phyloP scores from a whole-genome alignment of 2,113 vertebrate genomes.

The Scortum barcoo region DNA sequence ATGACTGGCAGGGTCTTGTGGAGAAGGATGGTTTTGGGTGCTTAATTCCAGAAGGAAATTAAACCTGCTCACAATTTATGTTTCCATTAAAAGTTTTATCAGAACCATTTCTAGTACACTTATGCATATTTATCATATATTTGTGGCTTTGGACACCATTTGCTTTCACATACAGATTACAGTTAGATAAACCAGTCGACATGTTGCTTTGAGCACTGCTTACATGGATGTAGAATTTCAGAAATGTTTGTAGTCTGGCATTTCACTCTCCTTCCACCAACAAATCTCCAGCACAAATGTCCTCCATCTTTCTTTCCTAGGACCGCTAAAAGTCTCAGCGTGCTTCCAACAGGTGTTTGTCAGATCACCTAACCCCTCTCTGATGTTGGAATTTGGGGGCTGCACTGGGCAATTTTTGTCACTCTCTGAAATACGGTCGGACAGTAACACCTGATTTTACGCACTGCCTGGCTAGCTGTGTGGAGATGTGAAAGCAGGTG shows the following conservation, averaged over 20 bases:
- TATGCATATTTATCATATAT: too few species aligned
- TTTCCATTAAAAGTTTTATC: background rate
- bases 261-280: background rate
- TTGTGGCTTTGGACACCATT: background rate
- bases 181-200: background rate
- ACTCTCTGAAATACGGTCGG: background rate
- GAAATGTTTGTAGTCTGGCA: background rate
- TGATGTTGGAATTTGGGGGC: background rate
- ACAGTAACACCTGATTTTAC: background rate
- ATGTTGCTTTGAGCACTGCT: background rate
- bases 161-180: background rate
- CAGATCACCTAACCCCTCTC: background rate
- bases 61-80: background rate
- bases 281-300: background rate
- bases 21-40: background rate
- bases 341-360: background rate
- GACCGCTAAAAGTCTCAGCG: background rate
- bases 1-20: background rate
- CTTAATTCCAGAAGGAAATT: background rate
- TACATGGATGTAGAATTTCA: background rate
- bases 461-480: background rate
- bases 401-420: background rate
- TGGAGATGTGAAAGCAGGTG: background rate
- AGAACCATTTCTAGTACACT: conserved; percentile 5
- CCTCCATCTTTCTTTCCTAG: background rate